Evolutionary conservation across 1,140 invertebrate genomes (phyloP).

Genomic region (Paralvinella palmiformis): DNA sequence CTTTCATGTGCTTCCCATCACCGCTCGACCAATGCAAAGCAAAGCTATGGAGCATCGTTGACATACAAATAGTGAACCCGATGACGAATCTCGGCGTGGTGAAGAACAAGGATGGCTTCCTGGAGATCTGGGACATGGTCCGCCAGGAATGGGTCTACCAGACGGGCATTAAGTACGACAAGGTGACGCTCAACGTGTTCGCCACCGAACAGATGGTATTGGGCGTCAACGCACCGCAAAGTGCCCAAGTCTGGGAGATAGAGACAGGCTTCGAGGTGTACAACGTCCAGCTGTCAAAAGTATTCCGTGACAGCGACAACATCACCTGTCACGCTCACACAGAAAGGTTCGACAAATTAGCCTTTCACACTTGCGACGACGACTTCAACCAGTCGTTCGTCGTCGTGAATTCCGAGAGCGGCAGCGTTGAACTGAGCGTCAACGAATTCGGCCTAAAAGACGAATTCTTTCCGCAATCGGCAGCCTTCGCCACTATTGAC

Average conservation of each 20-base stretch:
- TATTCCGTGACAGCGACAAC: neutral
- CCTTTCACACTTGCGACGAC: neutral
- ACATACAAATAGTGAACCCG: neutral
- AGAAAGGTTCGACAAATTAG: neutral
- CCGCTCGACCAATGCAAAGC: neutral
- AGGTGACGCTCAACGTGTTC: neutral
- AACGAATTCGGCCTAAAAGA: slow-evolving; percentile 1
- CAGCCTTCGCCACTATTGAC: neutral
- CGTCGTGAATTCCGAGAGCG: neutral
- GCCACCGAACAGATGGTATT: neutral
- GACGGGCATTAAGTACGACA: neutral
- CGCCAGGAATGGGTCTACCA: neutral
- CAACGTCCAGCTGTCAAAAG: neutral
- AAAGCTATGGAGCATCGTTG: slow-evolving; percentile 2
- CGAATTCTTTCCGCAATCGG: slow-evolving; percentile 2
- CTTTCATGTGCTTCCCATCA: neutral
- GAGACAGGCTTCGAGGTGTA: neutral
- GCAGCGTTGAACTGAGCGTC: neutral
- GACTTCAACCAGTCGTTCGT: slow-evolving; percentile 9
- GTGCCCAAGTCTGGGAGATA: slow-evolving; percentile 1
- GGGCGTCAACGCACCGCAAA: neutral
- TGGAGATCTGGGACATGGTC: slow-evolving; percentile 6
- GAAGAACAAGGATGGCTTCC: slow-evolving; percentile 3
- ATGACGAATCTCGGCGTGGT: slow-evolving; percentile 1
- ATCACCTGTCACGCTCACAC: neutral